phyloP scores from a whole-genome alignment of 2,797 vertebrate species.

The Acomys russatus region DNA sequence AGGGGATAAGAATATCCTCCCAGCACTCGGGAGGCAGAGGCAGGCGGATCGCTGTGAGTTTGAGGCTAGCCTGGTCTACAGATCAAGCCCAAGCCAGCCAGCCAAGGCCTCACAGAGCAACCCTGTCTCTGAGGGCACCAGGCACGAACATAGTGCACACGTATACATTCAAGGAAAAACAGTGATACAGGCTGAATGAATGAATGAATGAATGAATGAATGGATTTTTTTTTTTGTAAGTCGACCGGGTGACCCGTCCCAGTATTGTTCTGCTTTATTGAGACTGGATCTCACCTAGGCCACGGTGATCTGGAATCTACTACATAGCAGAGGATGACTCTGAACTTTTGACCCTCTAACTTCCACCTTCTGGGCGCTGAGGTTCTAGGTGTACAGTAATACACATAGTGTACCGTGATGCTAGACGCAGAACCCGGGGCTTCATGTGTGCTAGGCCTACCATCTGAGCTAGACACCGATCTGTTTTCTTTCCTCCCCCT shows the following conservation, averaged over 20 bases:
- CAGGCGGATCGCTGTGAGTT: no score
- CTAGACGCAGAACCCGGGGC: no score
- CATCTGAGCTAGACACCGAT: neutral
- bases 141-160: neutral
- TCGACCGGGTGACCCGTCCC: neutral
- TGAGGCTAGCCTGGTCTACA: no score
- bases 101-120: no score
- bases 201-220: neutral
- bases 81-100: no score
- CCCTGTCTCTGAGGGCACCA: neutral
- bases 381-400: neutral
- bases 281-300: neutral
- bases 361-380: neutral
- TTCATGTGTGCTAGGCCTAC: neutral
- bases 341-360: neutral
- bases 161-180: neutral
- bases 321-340: neutral
- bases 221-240: neutral
- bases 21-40: no score
- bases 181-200: neutral
- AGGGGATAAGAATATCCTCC: neutral
- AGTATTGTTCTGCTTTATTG: neutral
- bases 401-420: neutral
- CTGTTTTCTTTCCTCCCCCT: neutral
- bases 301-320: neutral